Evolutionary conservation across 2,888 invertebrate genomes (phyloP), one percentile per base, ranked within the genome.

Genomic region (Apotomis betuletana): DNA sequence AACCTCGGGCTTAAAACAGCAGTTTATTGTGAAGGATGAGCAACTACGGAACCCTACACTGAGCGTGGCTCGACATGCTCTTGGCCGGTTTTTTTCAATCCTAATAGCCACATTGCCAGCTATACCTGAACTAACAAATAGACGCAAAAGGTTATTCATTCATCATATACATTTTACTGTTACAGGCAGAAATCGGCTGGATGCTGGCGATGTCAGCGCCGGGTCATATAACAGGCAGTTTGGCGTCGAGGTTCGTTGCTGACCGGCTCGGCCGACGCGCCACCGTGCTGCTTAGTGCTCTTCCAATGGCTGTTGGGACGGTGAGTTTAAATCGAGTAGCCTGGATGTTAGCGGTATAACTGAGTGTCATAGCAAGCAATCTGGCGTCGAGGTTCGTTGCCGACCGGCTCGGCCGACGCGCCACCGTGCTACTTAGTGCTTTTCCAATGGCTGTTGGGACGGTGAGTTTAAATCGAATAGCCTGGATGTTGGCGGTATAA

Each of bases 331-430:
- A 15, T 15, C 15, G 15, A 15, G 80, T 87, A 73, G 81, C 88
- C 12, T 90, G 90, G 87, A 80, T 91, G 82, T 72, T 87, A 5
- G 80, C 88, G 0, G 74, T 90, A 73, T 15, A 80, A 83, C 82
- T 86, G 5, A 91, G 92, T 0, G 92, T 90, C 75, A 84, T 90
- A 61, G 76, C 76, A 0, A 92, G 92, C 3, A 89, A 91, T 58
- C 75, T 91, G 8, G 75, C 81, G 0, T 84, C 90, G 0, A 80
- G 90, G 1, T 88, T 84, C 74, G 78, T 88, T 3, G 83, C 87
- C 0, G 92, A 92, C 79, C 78, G 74, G 13, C 77, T 88, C 12
- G 92, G 92, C 1, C 83, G 92, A n/a, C n/a, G 27, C 27, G 2
- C 27, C 27, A 27, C 1, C 0, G 2, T 27, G 27, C 2, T 27